phyloP scores from a whole-genome alignment of 2,888 invertebrate species.

The Philereme transversata region DNA sequence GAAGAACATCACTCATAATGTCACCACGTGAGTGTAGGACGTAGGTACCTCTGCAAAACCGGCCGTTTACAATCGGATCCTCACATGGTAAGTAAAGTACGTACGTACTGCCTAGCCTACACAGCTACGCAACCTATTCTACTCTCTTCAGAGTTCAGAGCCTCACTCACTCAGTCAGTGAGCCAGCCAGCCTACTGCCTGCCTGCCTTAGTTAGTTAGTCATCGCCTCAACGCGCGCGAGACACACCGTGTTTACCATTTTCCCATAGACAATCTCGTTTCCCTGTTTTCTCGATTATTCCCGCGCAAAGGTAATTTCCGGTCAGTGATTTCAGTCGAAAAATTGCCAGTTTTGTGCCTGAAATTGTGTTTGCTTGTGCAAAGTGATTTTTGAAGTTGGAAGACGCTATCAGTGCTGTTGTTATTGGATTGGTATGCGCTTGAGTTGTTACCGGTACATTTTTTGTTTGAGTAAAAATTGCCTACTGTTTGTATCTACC shows the following conservation, averaged over 20 bases:
- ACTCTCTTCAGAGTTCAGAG: too few relatives aligned
- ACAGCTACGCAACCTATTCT: background rate
- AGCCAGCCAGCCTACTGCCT: background rate
- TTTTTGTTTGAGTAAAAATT: constrained; percentile 32
- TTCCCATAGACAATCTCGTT: constrained; percentile 53
- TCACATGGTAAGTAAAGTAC: too few relatives aligned
- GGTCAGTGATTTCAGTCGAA: constrained; percentile 19
- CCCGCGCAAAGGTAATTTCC: constrained; percentile 65
- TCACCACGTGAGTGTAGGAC: too few relatives aligned
- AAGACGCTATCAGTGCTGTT: constrained; percentile 36
- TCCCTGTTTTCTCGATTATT: constrained; percentile 51
- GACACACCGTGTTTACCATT: constrained; percentile 65
- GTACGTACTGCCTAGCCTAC: background rate
- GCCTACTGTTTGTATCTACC: background rate
- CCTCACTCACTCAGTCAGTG: too few relatives aligned
- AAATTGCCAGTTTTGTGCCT: background rate
- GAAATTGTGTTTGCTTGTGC: background rate
- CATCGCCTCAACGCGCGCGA: constrained; percentile 48
- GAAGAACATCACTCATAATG: too few relatives aligned
- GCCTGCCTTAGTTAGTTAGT: background rate
- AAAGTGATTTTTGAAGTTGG: constrained; percentile 31
- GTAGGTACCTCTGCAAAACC: too few relatives aligned
- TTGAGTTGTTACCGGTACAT: constrained; percentile 44
- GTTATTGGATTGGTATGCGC: constrained; percentile 57
- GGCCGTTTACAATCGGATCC: too few relatives aligned